Conservation (phyloP, 2,113 vertebrate species). For the Amblyornis subalaris region DNA sequence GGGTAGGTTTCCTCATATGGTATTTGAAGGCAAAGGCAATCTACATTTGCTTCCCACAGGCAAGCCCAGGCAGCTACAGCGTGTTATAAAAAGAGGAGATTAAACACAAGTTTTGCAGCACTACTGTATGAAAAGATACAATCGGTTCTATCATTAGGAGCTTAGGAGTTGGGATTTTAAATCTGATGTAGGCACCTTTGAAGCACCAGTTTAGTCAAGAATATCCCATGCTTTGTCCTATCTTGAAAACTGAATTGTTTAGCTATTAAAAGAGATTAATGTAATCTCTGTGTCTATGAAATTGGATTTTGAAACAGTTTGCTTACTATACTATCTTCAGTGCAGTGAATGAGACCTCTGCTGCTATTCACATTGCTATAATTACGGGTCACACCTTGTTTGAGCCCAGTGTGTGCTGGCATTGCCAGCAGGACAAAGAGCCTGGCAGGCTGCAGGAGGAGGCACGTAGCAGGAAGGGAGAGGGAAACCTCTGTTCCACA, state of each 20-base stretch:
- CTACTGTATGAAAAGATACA: slow-evolving; percentile 41
- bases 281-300: slow-evolving; percentile 53
- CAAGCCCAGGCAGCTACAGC: slow-evolving; percentile 46
- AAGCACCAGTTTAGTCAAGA: slow-evolving; percentile 37
- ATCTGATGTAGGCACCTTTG: slow-evolving; percentile 35
- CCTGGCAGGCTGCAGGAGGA: not conserved
- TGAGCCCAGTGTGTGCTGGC: not conserved
- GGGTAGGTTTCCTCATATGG: not conserved
- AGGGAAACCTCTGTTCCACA: not conserved
- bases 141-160: slow-evolving; percentile 3
- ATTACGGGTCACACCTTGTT: not conserved
- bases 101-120: slow-evolving; percentile 18
- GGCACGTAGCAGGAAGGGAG: fast-evolving
- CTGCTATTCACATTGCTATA: not conserved
- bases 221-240: slow-evolving; percentile 39
- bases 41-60: slow-evolving; percentile 48
- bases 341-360: not conserved
- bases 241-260: slow-evolving; percentile 56
- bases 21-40: slow-evolving; percentile 47
- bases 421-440: fast-evolving
- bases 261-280: slow-evolving; percentile 55
- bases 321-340: not conserved
- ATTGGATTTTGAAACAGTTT: slow-evolving; percentile 51
- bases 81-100: slow-evolving; percentile 30
- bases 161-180: slow-evolving; percentile 22